Base-by-base conservation (phyloP, 2,113 vertebrate species). In the Antennarius striatus region DNA sequence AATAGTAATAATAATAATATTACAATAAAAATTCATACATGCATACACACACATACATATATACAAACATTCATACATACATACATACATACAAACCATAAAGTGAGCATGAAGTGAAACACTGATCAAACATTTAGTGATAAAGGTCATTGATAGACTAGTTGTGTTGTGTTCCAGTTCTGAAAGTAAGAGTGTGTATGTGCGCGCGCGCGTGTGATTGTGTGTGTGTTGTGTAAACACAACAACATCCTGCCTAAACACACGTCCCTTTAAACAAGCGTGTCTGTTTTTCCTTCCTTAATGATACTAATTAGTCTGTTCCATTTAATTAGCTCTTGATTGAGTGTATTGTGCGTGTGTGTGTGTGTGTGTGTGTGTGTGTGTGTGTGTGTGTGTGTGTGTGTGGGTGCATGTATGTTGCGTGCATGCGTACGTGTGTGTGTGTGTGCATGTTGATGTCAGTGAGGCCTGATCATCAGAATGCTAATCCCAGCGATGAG, bases 321-420 rank as follows among this genome's bases (percentile, higher is more conserved):
- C 82, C 77, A 68, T 87, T 92, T 90, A 91, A 91, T 91, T 90
- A 91, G 89, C 79, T 70, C 81, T 81, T 89, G 87, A 89, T 82
- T 82, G 85, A 88, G 79, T 42, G 62, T 79, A 58, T 73, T 45
- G 51, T 56, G 50, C 65, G 63, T 62, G 39, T 47, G 62, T 79
- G 63, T 73, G 43, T 45, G 51, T 56, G 50, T 72, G 63, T 62
- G 39, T 42, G 66, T 68, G 22, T 39, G 52, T 68, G 86, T 69
- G 62, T 77, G 63, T 73, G 43, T 40, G 47, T 56, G 50, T 69
- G 63, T 62, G 30, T 42, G 69, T 68, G 22, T 10, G 11, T 47
- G 4, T 14, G 59, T 68, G 86, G 68, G 62, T 79, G n/a, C n/a
- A n/a, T n/a, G n/a, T n/a, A n/a, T n/a, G n/a, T n/a, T n/a, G n/a